Percentiles rank a stretch among this genome's conserved stretches.
Conservation (phyloP, 2,113 vertebrate species). For the Myanophis thanlyinensis region DNA sequence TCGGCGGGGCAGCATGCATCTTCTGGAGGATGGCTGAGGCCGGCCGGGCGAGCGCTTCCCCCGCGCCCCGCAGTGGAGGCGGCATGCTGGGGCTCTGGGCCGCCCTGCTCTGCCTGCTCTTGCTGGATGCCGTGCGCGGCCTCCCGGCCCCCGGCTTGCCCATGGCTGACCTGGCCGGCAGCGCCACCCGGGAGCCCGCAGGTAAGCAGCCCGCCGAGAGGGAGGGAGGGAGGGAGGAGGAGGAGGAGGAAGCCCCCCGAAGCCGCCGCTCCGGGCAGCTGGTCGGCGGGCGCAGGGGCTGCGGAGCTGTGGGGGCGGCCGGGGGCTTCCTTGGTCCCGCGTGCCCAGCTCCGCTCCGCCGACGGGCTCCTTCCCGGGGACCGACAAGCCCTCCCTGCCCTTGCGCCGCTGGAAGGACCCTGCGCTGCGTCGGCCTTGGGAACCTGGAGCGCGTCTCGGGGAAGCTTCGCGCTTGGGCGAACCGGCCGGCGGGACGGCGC, state of each 20-base stretch:
- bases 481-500: not conserved
- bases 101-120: slow-evolving; percentile 67
- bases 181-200: slow-evolving; percentile 44
- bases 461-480: not conserved
- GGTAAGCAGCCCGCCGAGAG: slow-evolving; percentile 27
- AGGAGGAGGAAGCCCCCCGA: too few relatives aligned
- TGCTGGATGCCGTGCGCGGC: slow-evolving; percentile 58
- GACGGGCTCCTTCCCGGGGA: accelerated
- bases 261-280: too few relatives aligned
- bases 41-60: slow-evolving; percentile 55
- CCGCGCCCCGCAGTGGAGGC: slow-evolving; percentile 28
- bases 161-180: slow-evolving; percentile 70
- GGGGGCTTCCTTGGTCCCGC: not conserved
- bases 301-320: not conserved
- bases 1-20: slow-evolving; percentile 46
- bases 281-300: too few relatives aligned
- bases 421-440: accelerated
- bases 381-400: not conserved
- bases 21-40: slow-evolving; percentile 63
- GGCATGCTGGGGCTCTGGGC: slow-evolving; percentile 76
- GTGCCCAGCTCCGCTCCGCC: not conserved
- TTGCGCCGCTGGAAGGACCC: not conserved
- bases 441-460: accelerated
- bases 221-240: not conserved
- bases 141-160: slow-evolving; percentile 66